A percentile compares a stretch with the other conserved stretches of the same genome.
Evolutionary conservation across 2,797 vertebrate species (phyloP).

Genomic region (Poecilia velifera): DNA sequence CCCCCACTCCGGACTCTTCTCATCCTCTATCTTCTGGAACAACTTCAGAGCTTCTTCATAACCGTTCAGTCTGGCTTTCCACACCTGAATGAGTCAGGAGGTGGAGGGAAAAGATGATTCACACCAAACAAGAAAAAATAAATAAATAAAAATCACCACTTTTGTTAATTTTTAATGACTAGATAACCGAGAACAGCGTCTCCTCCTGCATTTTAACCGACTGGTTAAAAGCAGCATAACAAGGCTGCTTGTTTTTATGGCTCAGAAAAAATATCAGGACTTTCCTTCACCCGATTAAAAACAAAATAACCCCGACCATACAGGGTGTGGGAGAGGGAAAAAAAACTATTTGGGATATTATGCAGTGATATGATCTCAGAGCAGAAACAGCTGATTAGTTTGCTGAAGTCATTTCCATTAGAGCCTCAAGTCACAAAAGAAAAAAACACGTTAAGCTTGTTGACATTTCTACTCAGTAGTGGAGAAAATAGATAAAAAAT

Average conservation of each 20-base stretch:
- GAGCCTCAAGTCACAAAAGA: neutral
- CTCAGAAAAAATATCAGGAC: neutral
- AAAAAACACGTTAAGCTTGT: neutral
- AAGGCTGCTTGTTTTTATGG: neutral
- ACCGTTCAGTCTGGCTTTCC: slow-evolving; percentile 96
- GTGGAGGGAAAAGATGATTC: neutral
- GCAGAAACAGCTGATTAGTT: neutral
- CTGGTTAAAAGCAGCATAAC: neutral
- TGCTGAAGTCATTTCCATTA: neutral
- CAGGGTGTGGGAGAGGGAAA: neutral
- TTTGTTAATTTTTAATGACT: neutral
- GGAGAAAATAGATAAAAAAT: neutral
- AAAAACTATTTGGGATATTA: neutral
- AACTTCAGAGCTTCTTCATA: slow-evolving; percentile 97
- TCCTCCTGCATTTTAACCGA: too few species aligned
- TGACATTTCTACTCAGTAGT: neutral
- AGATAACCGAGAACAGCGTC: neutral
- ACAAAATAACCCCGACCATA: neutral
- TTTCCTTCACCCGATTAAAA: neutral
- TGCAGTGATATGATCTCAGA: neutral
- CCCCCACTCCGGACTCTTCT: slow-evolving; percentile 97
- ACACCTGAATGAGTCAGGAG: slow-evolving; percentile 77
- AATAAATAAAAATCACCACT: neutral
- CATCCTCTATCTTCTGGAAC: slow-evolving; percentile 93
- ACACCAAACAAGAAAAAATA: neutral